phyloP scores from a whole-genome alignment of 2,888 invertebrate genomes.

The Tolmerus cingulatus region DNA sequence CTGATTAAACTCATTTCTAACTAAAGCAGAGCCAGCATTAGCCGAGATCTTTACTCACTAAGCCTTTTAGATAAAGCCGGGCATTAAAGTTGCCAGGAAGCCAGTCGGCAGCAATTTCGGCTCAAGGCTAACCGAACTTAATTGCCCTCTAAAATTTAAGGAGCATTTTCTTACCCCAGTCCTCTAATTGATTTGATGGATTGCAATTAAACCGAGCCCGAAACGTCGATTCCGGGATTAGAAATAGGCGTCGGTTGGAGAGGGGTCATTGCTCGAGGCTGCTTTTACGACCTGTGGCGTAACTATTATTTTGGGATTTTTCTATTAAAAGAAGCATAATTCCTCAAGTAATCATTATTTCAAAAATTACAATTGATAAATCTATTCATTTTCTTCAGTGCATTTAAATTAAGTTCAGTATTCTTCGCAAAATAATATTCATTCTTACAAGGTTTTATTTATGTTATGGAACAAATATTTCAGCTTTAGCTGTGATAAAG shows the following conservation, averaged over 20 bases:
- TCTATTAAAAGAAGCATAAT: too few species aligned
- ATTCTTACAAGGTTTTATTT: too few species aligned
- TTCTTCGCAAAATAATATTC: too few species aligned
- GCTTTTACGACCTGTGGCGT: neutral
- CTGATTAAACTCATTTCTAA: conserved; percentile 47
- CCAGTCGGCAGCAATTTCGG: conserved; percentile 39
- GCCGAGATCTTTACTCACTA: conserved; percentile 46
- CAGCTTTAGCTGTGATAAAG: too few species aligned
- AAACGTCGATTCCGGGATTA: neutral
- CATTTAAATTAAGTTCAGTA: too few species aligned
- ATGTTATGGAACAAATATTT: too few species aligned
- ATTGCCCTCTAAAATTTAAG: conserved; percentile 41
- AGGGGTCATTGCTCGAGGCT: neutral
- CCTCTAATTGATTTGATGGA: conserved; percentile 35
- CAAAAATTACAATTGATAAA: too few species aligned
- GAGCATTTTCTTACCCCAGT: conserved; percentile 12
- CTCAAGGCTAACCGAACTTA: conserved; percentile 32
- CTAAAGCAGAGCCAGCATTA: conserved; percentile 39
- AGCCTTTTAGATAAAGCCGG: conserved; percentile 45
- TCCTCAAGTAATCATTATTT: too few species aligned
- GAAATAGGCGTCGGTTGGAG: neutral
- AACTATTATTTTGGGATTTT: neutral
- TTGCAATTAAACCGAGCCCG: neutral
- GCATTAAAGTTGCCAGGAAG: conserved; percentile 40
- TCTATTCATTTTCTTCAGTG: too few species aligned